Conservation (phyloP, 2,888 invertebrate genomes). For the Caenorhabditis panamensis region DNA sequence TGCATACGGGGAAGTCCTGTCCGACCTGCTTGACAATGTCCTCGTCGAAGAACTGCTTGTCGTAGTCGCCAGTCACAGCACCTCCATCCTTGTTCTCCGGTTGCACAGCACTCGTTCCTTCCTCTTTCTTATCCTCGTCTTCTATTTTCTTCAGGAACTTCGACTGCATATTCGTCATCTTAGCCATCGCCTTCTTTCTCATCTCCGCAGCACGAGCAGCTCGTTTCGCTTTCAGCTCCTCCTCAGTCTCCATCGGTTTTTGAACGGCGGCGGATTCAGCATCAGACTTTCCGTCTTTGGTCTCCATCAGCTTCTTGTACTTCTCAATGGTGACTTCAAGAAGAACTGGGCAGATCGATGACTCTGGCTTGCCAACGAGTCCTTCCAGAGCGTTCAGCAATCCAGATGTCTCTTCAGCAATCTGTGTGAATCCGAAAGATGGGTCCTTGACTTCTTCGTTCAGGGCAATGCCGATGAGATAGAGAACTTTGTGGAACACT, state of each 20-base stretch:
- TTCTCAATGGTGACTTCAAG: conserved; percentile 69
- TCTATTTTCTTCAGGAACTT: conserved; percentile 63
- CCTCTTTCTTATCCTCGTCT: conserved; percentile 54
- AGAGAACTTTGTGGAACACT: conserved; percentile 76
- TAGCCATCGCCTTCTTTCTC: conserved; percentile 72
- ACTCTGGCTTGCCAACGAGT: conserved; percentile 68
- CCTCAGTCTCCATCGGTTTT: conserved; percentile 14
- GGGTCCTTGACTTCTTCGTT: conserved; percentile 72
- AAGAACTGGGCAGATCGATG: conserved; percentile 63
- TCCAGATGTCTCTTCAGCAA: conserved; percentile 61
- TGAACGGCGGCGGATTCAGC: conserved; percentile 15
- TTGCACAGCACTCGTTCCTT: background rate
- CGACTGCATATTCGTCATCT: conserved; percentile 66
- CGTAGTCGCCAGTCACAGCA: conserved; percentile 26
- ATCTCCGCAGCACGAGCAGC: conserved; percentile 73
- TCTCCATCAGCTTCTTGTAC: conserved; percentile 63
- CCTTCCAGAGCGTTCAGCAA: conserved; percentile 62
- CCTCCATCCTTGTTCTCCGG: background rate
- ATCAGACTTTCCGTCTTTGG: conserved; percentile 29
- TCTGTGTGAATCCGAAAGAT: conserved; percentile 69
- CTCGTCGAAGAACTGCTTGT: conserved; percentile 59
- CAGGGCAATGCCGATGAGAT: conserved; percentile 75
- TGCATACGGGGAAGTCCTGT: conserved; percentile 75
- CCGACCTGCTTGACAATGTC: conserved; percentile 62
- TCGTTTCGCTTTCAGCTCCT: conserved; percentile 62